These are phyloP conservation scores for Euwallacea fornicatus DNA, from an alignment of 1,140 invertebrate genomes.

Conservation along the genomic window DNA sequence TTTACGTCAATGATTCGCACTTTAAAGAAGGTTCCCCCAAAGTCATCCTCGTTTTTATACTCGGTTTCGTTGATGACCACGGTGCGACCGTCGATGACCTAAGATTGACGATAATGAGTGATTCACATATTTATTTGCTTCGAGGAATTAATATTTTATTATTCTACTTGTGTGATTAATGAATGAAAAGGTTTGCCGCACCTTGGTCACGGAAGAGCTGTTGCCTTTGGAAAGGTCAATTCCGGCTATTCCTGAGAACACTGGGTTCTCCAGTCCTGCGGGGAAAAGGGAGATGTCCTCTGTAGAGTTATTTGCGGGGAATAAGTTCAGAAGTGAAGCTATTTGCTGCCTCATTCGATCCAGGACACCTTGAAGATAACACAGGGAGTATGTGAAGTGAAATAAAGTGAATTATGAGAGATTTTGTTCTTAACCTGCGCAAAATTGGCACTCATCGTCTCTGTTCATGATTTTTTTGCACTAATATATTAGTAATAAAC, in stretches of 20 bases:
- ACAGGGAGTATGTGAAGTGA: too few relatives aligned
- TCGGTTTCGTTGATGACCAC: constrained; percentile 63
- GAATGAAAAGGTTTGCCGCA: constrained; percentile 34
- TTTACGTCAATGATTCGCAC: constrained; percentile 59
- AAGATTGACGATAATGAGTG: constrained; percentile 16
- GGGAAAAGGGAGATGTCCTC: constrained; percentile 42
- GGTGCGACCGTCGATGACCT: constrained; percentile 61
- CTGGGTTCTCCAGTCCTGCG: constrained; percentile 24
- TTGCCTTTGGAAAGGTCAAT: constrained; percentile 58
- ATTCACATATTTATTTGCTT: background rate
- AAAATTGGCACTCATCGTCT: too few relatives aligned
- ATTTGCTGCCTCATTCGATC: constrained; percentile 54
- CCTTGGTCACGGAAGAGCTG: constrained; percentile 60
- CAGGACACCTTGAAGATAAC: constrained; percentile 50
- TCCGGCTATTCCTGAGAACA: constrained; percentile 44
- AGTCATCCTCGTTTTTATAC: constrained; percentile 54
- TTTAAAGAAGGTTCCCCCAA: constrained; percentile 54
- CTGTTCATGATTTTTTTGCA: too few relatives aligned
- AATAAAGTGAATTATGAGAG: too few relatives aligned
- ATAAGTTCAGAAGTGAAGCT: constrained; percentile 45
- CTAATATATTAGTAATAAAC: too few relatives aligned
- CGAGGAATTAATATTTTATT: too few relatives aligned
- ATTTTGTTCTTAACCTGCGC: too few relatives aligned
- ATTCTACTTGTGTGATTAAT: too few relatives aligned
- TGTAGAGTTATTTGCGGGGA: constrained; percentile 45